Evolutionary conservation across 2,888 invertebrate species (phyloP).

Genomic region (Drosophila austrosaltans): DNA sequence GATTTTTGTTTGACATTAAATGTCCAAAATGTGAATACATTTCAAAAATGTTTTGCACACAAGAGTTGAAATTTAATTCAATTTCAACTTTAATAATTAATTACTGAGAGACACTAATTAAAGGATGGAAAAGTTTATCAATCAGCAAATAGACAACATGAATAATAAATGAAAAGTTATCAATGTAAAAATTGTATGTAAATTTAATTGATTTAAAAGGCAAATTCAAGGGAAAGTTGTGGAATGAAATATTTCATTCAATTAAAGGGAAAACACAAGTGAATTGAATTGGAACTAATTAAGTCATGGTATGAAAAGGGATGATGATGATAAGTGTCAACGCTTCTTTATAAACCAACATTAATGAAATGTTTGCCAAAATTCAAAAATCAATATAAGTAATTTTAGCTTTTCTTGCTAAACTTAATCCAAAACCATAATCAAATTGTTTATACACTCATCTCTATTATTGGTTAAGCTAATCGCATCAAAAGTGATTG

Average conservation of each 20-base stretch:
- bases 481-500: background rate
- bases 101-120: background rate
- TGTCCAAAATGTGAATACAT: constrained; percentile 5
- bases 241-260: background rate
- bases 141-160: background rate
- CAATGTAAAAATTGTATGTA: background rate
- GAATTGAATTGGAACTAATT: too few relatives aligned
- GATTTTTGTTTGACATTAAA: constrained; percentile 6
- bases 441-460: background rate
- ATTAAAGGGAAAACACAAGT: background rate
- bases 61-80: background rate
- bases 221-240: background rate
- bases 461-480: background rate
- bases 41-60: background rate
- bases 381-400: too few relatives aligned
- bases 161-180: background rate
- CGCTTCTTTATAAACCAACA: too few relatives aligned
- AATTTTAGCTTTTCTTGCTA: background rate
- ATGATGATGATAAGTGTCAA: too few relatives aligned
- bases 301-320: too few relatives aligned
- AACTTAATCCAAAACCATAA: background rate
- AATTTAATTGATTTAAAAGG: background rate
- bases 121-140: background rate
- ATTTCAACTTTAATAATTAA: background rate
- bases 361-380: too few relatives aligned